Conservation (phyloP, 2,113 vertebrate species). For the Genyomyrus donnyi region DNA sequence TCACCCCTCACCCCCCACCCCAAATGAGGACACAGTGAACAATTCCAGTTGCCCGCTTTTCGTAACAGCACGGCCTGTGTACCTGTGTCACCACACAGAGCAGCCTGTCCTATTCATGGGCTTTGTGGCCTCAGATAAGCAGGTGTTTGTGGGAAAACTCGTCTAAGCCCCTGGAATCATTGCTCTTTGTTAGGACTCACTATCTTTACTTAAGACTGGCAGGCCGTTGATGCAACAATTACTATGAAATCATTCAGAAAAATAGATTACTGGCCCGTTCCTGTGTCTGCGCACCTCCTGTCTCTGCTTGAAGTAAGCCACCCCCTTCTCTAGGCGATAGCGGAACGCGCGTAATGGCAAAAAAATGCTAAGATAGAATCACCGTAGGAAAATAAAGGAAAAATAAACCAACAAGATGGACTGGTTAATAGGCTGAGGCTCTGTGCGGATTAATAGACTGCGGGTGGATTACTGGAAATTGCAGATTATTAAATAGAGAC, state of each 20-base stretch:
- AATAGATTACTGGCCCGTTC: background rate
- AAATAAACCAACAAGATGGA: background rate
- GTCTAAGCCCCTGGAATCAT: background rate
- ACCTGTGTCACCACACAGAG: background rate
- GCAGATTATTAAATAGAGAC: background rate
- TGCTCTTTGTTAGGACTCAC: background rate
- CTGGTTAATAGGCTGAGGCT: background rate
- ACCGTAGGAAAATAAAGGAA: background rate
- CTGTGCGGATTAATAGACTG: background rate
- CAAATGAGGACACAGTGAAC: background rate
- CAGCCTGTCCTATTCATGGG: background rate
- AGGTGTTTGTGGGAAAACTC: background rate
- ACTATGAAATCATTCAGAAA: background rate
- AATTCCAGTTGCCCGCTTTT: background rate
- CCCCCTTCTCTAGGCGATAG: background rate
- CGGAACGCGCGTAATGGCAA: background rate
- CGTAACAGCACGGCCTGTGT: background rate
- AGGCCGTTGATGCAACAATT: background rate
- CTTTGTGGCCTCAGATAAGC: background rate
- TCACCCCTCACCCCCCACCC: background rate
- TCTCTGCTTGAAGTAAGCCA: constrained; percentile 1
- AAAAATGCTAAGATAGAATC: background rate
- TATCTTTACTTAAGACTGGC: background rate
- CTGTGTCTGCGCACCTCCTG: too few relatives aligned
- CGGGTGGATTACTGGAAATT: background rate